phyloP scores from a whole-genome alignment of 2,113 vertebrate genomes.

The Corythornis cristatus region DNA sequence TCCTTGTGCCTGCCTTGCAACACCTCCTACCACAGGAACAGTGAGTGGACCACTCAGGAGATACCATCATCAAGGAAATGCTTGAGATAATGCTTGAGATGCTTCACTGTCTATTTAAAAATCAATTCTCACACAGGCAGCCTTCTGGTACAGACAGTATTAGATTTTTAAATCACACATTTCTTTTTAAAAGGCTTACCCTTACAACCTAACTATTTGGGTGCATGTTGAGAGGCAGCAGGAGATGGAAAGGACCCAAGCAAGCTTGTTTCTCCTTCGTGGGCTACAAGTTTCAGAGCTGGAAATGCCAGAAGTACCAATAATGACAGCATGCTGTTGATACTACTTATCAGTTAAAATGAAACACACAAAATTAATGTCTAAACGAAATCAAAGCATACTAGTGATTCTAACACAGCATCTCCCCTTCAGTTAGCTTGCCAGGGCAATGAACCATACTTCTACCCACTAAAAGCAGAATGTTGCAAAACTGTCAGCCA shows the following conservation, averaged over 20 bases:
- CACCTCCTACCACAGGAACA: not conserved
- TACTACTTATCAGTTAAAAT: not conserved
- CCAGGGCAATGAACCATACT: not conserved
- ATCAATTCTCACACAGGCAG: not conserved
- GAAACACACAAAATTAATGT: not conserved
- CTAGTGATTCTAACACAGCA: not conserved
- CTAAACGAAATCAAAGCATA: not conserved
- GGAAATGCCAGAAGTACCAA: not conserved
- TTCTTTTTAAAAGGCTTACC: not conserved
- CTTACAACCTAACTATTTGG: not conserved
- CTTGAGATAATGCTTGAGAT: not conserved
- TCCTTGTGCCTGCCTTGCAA: not conserved
- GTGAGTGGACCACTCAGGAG: not conserved
- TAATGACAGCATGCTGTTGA: not conserved
- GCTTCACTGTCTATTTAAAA: not conserved
- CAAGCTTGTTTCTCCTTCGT: not conserved
- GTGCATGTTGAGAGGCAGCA: not conserved
- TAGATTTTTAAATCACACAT: not conserved
- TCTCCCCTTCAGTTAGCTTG: not conserved
- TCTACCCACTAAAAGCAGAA: not conserved
- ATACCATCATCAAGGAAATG: not conserved
- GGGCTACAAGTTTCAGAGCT: not conserved
- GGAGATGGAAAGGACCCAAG: not conserved
- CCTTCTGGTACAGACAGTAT: not conserved
- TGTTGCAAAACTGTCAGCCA: not conserved